Evolutionary conservation across 2,888 invertebrate species (phyloP).

Genomic region (Drosophila nigricruria): DNA sequence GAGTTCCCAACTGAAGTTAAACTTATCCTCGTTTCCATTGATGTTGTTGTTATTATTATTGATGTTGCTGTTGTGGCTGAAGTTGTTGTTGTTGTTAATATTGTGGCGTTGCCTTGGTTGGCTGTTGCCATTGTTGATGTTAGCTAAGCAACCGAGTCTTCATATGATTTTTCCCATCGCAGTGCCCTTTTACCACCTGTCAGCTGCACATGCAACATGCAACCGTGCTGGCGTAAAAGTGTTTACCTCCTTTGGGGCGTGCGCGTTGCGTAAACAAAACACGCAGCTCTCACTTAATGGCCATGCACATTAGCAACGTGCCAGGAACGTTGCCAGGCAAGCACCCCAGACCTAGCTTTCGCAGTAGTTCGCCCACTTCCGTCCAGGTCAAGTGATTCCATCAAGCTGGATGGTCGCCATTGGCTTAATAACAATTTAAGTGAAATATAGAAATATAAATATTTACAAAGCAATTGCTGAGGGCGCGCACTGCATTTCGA

Average conservation of each 20-base stretch:
- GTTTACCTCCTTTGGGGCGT: slow-evolving; percentile 39
- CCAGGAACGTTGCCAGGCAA: slow-evolving; percentile 49
- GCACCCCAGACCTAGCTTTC: not conserved
- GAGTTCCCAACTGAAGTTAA: slow-evolving; percentile 36
- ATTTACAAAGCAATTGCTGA: slow-evolving; percentile 69
- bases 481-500: slow-evolving; percentile 26
- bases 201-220: slow-evolving; percentile 69
- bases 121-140: slow-evolving; percentile 50
- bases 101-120: slow-evolving; percentile 59
- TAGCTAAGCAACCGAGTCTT: slow-evolving; percentile 53
- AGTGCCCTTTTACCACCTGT: slow-evolving; percentile 65
- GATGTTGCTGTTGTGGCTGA: slow-evolving; percentile 11
- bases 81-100: slow-evolving; percentile 28
- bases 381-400: slow-evolving; percentile 45
- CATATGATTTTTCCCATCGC: slow-evolving; percentile 59
- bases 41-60: slow-evolving; percentile 22
- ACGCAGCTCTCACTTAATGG: slow-evolving; percentile 78
- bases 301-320: slow-evolving; percentile 78
- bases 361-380: not conserved
- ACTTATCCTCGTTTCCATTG: slow-evolving; percentile 15
- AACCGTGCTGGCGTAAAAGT: slow-evolving; percentile 48
- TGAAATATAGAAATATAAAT: slow-evolving; percentile 73
- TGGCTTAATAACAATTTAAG: slow-evolving; percentile 74
- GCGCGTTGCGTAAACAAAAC: slow-evolving; percentile 78
- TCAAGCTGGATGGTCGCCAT: slow-evolving; percentile 35